phyloP scores from a whole-genome alignment of 2,888 invertebrate genomes.

The Plutella xylostella region DNA sequence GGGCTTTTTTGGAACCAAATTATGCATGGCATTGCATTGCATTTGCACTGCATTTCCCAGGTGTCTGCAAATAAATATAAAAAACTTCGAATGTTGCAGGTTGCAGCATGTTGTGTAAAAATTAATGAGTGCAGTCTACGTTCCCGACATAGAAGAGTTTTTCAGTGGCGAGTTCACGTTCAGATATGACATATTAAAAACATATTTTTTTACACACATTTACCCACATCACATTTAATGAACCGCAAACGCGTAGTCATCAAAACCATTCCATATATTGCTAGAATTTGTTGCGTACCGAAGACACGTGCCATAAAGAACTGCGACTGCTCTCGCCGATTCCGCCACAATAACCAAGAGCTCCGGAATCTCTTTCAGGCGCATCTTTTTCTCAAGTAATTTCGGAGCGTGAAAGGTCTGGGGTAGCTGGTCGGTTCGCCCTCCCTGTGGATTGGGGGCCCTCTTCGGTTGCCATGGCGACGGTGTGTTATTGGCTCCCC shows the following conservation, averaged over 20 bases:
- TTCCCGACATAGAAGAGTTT: too few relatives aligned
- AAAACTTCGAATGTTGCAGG: too few relatives aligned
- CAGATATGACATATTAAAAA: too few relatives aligned
- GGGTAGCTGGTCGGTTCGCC: conserved; percentile 38
- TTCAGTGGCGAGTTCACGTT: too few relatives aligned
- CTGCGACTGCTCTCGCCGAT: not conserved
- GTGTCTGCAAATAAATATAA: too few relatives aligned
- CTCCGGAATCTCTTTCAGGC: not conserved
- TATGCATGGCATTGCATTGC: too few relatives aligned
- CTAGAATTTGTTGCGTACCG: conserved; percentile 3
- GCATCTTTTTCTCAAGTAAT: conserved; percentile 14
- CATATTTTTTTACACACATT: too few relatives aligned
- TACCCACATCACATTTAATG: not conserved
- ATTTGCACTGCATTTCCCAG: too few relatives aligned
- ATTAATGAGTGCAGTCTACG: too few relatives aligned
- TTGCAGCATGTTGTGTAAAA: too few relatives aligned
- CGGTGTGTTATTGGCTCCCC: conserved; percentile 61
- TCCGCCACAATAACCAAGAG: not conserved
- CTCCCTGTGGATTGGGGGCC: conserved; percentile 40
- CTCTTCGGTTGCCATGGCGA: conserved; percentile 51
- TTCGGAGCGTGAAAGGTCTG: conserved; percentile 30
- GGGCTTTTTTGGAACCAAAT: too few relatives aligned
- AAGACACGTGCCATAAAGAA: conserved; percentile 6
- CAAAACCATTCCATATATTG: not conserved
- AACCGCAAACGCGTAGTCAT: not conserved